These are phyloP conservation scores for Ictalurus furcatus DNA, from an alignment of 2,113 vertebrate species.

Conservation along the genomic window DNA sequence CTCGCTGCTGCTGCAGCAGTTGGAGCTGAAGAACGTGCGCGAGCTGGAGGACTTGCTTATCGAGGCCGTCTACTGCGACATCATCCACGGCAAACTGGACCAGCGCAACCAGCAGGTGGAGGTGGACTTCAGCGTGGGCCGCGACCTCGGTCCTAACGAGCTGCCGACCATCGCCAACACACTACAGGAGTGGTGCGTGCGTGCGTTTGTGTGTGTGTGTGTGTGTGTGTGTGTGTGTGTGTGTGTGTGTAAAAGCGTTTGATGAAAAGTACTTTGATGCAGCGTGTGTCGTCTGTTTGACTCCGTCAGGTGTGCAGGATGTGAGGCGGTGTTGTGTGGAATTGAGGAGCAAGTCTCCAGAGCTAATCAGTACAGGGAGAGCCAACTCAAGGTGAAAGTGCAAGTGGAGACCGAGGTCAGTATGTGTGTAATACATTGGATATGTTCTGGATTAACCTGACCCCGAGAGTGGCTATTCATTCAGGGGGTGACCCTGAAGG, in stretches of 20 bases:
- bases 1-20: slow-evolving; percentile 93
- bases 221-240: not conserved
- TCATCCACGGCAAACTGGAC: slow-evolving; percentile 97
- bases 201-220: slow-evolving; percentile 7
- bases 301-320: slow-evolving; percentile 87
- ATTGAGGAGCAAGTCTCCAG: slow-evolving; percentile 94
- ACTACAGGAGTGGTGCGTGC: slow-evolving; percentile 92
- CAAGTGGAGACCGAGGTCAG: slow-evolving; percentile 96
- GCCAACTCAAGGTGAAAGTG: slow-evolving; percentile 92
- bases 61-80: slow-evolving; percentile 97
- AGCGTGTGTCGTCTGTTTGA: slow-evolving; percentile 7
- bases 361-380: slow-evolving; percentile 94
- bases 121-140: slow-evolving; percentile 94
- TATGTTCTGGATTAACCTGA: not conserved
- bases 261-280: slow-evolving; percentile 9
- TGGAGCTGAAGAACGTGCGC: slow-evolving; percentile 96
- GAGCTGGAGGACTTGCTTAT: slow-evolving; percentile 98
- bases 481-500: not conserved
- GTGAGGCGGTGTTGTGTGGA: slow-evolving; percentile 89
- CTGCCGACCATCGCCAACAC: slow-evolving; percentile 91
- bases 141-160: slow-evolving; percentile 93
- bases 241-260: not conserved
- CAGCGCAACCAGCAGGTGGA: slow-evolving; percentile 97
- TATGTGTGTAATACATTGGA: slow-evolving; percentile 10
- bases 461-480: not conserved